Conservation (phyloP, 2,797 vertebrate genomes). For the Brachyalestes nurse region DNA sequence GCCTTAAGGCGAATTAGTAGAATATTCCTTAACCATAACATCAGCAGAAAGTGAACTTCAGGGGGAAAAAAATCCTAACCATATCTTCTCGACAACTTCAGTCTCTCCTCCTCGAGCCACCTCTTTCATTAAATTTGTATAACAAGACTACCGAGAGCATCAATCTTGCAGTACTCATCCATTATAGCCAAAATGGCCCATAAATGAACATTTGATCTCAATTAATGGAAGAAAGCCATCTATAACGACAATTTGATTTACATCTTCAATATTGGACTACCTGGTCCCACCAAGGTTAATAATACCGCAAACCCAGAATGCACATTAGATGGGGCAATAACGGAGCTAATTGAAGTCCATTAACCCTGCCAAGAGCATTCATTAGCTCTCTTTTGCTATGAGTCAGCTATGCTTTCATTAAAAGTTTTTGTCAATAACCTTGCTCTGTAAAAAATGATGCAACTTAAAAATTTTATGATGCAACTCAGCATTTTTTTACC, state of each 20-base stretch:
- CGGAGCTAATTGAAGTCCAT: conserved; percentile 62
- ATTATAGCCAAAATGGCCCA: conserved; percentile 70
- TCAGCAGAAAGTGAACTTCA: conserved; percentile 14
- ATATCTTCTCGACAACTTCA: background rate
- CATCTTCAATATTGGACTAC: conserved; percentile 69
- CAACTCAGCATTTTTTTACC: too few species aligned
- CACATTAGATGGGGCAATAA: conserved; percentile 67
- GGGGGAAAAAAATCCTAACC: background rate
- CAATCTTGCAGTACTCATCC: conserved; percentile 63
- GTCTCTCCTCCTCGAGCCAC: conserved; percentile 16
- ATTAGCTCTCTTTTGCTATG: conserved; percentile 27
- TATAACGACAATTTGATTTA: conserved; percentile 71
- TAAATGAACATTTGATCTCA: conserved; percentile 74
- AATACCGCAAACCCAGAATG: conserved; percentile 68
- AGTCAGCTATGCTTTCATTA: conserved; percentile 15
- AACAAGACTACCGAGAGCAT: conserved; percentile 39
- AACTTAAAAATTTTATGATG: too few species aligned
- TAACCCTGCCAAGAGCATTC: conserved; percentile 32
- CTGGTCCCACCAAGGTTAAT: conserved; percentile 74
- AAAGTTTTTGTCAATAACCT: conserved; percentile 12
- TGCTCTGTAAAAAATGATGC: background rate
- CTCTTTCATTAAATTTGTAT: conserved; percentile 36
- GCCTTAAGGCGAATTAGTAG: background rate
- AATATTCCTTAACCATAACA: conserved; percentile 5
- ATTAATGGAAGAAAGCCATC: conserved; percentile 73